Conservation (phyloP, 2,797 vertebrate species). For the Limosa lapponica region DNA sequence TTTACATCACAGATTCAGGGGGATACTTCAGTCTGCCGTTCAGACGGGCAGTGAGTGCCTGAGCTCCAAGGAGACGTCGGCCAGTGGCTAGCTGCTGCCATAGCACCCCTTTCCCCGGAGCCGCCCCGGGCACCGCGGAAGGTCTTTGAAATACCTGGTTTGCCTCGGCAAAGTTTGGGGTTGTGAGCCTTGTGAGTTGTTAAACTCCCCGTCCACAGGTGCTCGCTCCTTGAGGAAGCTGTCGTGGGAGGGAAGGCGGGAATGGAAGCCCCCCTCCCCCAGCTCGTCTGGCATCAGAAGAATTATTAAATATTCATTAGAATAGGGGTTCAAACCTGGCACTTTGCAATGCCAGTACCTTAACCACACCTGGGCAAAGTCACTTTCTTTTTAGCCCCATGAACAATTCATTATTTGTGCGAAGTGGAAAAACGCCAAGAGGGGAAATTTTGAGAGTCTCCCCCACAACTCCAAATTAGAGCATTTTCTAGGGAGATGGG, state of each 20-base stretch:
- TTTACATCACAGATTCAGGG: not conserved
- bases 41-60: too few species aligned
- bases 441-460: not conserved
- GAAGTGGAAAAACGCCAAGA: not conserved
- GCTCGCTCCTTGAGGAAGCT: not conserved
- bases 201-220: accelerated
- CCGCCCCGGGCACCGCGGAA: not conserved
- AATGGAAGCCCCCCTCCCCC: not conserved
- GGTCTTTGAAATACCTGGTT: not conserved
- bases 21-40: too few species aligned
- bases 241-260: not conserved
- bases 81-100: not conserved
- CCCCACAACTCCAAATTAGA: not conserved
- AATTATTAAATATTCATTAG: not conserved
- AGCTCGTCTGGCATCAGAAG: not conserved
- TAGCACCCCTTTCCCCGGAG: too few species aligned
- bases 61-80: too few species aligned
- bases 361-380: not conserved
- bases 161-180: not conserved
- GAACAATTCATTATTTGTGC: not conserved
- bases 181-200: not conserved
- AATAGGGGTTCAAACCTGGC: not conserved
- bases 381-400: not conserved
- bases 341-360: not conserved
- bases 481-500: not conserved